These are phyloP conservation scores for Sandelia bainsii DNA, from an alignment of 2,797 vertebrate species.

Conservation along the genomic window DNA sequence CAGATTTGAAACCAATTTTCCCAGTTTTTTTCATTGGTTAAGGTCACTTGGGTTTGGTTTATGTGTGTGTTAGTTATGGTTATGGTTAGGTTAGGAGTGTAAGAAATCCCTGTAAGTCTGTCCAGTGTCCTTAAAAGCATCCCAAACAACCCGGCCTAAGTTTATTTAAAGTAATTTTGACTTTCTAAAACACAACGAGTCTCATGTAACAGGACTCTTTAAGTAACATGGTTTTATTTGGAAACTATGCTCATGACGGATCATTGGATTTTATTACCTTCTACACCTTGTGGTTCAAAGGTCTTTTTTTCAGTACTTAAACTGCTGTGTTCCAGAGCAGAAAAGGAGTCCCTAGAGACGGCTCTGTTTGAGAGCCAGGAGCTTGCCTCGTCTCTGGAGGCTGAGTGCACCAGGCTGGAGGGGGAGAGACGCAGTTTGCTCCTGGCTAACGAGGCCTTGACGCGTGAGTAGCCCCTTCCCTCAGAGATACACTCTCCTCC, in stretches of 20 bases:
- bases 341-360: constrained; percentile 84
- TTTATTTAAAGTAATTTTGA: constrained; percentile 55
- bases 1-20: background rate
- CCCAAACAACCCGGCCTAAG: constrained; percentile 50
- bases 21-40: background rate
- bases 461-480: constrained; percentile 84
- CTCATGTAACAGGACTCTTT: constrained; percentile 66
- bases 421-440: constrained; percentile 77
- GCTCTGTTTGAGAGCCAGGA: constrained; percentile 85
- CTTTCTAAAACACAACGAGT: constrained; percentile 37
- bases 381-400: constrained; percentile 81
- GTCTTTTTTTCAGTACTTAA: constrained; percentile 47
- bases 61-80: constrained; percentile 33
- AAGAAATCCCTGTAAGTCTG: constrained; percentile 40
- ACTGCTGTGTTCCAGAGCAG: constrained; percentile 77
- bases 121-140: constrained; percentile 35
- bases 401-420: constrained; percentile 77
- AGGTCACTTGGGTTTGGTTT: constrained; percentile 20
- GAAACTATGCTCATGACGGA: constrained; percentile 65
- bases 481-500: constrained; percentile 64
- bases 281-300: constrained; percentile 67
- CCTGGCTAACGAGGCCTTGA: constrained; percentile 83
- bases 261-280: constrained; percentile 73
- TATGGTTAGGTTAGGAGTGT: constrained; percentile 35
- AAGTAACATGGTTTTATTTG: constrained; percentile 76